These are phyloP conservation scores for Oostethus manadensis DNA, from an alignment of 2,113 vertebrate species.

Conservation along the genomic window DNA sequence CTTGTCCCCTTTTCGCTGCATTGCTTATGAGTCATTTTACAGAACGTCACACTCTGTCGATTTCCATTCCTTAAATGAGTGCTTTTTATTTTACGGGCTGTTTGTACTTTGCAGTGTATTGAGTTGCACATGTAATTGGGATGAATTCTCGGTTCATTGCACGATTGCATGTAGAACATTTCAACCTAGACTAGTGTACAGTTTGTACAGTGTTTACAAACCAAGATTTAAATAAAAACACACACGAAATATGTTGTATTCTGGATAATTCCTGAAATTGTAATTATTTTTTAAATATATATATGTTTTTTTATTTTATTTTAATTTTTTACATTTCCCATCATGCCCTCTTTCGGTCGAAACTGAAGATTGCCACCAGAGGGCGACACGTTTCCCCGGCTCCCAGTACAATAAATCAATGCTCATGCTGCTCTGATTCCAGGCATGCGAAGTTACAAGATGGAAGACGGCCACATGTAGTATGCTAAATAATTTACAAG, in stretches of 20 bases:
- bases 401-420: constrained; percentile 5
- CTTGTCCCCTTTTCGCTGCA: background rate
- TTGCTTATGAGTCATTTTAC: background rate
- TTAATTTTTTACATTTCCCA: constrained; percentile 1
- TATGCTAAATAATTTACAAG: constrained; percentile 22
- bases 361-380: constrained; percentile 29
- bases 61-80: background rate
- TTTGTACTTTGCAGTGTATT: background rate
- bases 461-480: constrained; percentile 8
- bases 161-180: background rate
- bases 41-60: background rate
- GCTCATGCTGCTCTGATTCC: constrained; percentile 6
- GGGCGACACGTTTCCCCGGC: constrained; percentile 18
- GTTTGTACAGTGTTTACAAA: background rate
- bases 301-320: too few relatives aligned
- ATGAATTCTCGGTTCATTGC: background rate
- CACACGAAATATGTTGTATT: too few relatives aligned
- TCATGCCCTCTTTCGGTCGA: background rate
- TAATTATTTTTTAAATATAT: background rate
- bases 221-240: background rate
- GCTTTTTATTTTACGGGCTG: background rate
- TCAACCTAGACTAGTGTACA: too few relatives aligned
- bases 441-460: constrained; percentile 9
- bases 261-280: too few relatives aligned
- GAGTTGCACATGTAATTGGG: too few relatives aligned